Conservation (phyloP, 2,113 vertebrate species). For the Casuarius casuarius region DNA sequence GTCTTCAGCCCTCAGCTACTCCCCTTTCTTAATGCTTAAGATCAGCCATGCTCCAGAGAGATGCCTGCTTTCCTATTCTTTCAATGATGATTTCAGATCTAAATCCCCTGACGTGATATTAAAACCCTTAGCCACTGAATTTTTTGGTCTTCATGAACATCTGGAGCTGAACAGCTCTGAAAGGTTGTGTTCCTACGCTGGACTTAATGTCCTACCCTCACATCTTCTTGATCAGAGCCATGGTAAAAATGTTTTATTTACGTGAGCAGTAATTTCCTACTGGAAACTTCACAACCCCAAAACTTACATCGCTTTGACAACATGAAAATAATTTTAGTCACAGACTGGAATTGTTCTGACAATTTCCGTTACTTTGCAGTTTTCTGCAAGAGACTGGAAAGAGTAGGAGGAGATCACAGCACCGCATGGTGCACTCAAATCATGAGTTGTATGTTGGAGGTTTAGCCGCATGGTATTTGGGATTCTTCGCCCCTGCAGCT, state of each 20-base stretch:
- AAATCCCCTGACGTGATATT: not conserved
- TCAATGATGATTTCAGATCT: not conserved
- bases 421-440: not conserved
- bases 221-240: not conserved
- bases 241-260: not conserved
- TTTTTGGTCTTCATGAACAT: rapidly evolving
- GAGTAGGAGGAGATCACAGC: conserved; percentile 52
- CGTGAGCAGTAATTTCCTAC: conserved; percentile 6
- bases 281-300: conserved; percentile 28
- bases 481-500: conserved; percentile 18
- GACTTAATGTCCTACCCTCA: not conserved
- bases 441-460: not conserved
- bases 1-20: not conserved
- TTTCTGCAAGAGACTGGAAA: conserved; percentile 37
- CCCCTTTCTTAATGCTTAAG: not conserved
- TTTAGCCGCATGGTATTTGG: not conserved
- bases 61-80: not conserved
- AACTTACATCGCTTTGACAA: not conserved
- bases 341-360: conserved; percentile 13
- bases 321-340: conserved; percentile 1
- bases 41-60: not conserved
- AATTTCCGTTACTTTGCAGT: not conserved
- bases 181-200: not conserved
- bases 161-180: not conserved
- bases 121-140: not conserved